phyloP scores from a whole-genome alignment of 2,888 invertebrate genomes.

The Pasiphila rectangulata region DNA sequence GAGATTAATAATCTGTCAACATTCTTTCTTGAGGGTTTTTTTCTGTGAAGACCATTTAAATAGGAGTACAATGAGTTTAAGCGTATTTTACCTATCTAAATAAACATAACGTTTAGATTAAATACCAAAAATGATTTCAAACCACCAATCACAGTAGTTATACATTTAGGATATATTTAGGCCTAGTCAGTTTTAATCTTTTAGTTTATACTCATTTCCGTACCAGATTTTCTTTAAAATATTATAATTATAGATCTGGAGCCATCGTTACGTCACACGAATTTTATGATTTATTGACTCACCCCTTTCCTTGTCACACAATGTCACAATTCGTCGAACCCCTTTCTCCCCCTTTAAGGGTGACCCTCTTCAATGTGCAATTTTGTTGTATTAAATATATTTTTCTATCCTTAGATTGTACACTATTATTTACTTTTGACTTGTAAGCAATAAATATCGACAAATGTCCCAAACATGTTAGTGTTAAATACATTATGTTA shows the following conservation, averaged over 20 bases:
- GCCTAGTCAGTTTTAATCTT: conserved; percentile 49
- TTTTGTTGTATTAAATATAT: not conserved
- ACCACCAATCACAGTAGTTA: conserved; percentile 64
- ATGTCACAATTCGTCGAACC: too few species aligned
- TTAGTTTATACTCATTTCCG: not conserved
- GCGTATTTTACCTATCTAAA: conserved; percentile 16
- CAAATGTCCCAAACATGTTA: conserved; percentile 37
- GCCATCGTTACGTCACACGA: too few species aligned
- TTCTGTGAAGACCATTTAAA: too few species aligned
- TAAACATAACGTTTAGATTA: conserved; percentile 40
- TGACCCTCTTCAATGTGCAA: conserved; percentile 14
- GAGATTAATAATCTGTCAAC: too few species aligned
- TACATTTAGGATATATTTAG: conserved; percentile 43
- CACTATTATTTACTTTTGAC: not conserved
- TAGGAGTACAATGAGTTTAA: conserved; percentile 1
- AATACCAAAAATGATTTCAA: conserved; percentile 70
- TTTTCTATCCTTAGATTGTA: not conserved
- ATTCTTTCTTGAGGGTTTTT: too few species aligned
- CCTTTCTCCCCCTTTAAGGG: too few species aligned
- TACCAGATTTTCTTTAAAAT: not conserved
- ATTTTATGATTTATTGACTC: too few species aligned
- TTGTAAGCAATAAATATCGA: conserved; percentile 23
- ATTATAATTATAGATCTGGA: too few species aligned
- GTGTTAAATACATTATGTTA: conserved; percentile 25
- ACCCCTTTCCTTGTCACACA: too few species aligned